These are phyloP conservation scores for Corapipo altera DNA, from an alignment of 2,113 vertebrate species.

Conservation along the genomic window DNA sequence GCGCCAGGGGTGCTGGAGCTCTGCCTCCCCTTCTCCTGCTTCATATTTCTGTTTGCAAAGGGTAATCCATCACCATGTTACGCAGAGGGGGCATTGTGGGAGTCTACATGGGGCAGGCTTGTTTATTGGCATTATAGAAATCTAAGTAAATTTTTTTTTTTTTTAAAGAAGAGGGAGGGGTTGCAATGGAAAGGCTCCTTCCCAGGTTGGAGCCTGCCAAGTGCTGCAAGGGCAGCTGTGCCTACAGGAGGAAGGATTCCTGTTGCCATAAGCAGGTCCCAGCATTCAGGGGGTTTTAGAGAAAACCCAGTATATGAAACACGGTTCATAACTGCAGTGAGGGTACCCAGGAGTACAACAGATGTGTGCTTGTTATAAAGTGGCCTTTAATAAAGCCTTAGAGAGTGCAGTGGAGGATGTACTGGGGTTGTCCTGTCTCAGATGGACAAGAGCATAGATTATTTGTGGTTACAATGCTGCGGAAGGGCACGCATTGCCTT, in stretches of 20 bases:
- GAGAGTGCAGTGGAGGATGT: background rate
- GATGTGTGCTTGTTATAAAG: background rate
- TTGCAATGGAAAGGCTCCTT: background rate
- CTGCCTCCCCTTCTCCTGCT: background rate
- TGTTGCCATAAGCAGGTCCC: background rate
- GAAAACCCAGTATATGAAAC: background rate
- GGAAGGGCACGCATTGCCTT: background rate
- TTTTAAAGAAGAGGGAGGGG: background rate
- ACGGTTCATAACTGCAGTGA: background rate
- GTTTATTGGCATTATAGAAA: background rate
- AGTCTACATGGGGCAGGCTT: background rate
- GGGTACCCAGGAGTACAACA: background rate
- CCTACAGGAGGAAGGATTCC: background rate
- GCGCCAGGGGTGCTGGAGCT: fast-evolving
- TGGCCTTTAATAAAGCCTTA: conserved; percentile 30
- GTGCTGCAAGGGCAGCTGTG: background rate
- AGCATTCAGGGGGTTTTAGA: background rate
- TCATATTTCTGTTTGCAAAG: background rate
- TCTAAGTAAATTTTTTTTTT: background rate
- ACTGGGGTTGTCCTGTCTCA: background rate
- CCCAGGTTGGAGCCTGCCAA: background rate
- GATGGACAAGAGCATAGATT: background rate
- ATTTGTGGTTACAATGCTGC: background rate
- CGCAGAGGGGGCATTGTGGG: background rate
- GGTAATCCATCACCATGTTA: background rate